Base-by-base conservation (phyloP, 2,113 vertebrate species). In the Turdus rufiventris region DNA sequence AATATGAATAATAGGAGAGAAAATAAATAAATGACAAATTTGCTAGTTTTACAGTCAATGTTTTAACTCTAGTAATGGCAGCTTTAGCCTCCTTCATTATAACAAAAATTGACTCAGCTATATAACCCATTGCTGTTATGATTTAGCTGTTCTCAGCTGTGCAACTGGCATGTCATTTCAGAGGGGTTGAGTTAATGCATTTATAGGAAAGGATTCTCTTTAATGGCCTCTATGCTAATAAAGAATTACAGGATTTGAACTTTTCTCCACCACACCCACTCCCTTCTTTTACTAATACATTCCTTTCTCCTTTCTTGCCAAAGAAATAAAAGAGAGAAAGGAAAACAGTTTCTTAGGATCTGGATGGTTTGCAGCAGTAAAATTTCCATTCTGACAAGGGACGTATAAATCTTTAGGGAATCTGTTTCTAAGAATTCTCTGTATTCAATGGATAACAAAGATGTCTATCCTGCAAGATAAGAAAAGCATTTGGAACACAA, bases 1-100 rank as follows among this genome's bases (percentile, higher is more conserved):
- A 96, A 90, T 81, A 91, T 80, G 76, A 96, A 71, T 93, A 81
- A 89, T 36, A 92, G 34, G 21, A 58, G 14, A 93, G 29, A 71
- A 70, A 77, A 83, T 56, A 0, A 88, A 87, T 80, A 91, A 95
- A 89, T 90, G 3, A 68, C n/a, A 88, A 45, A 21, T 67, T 54
- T 65, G 10, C 8, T 75, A 82, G 84, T 96, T 95, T 85, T 91
- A 20, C 24, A 61, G 21, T 33, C 54, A 43, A 14, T 70, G 25
- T 79, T 87, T 89, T 91, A 73, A 57, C 24, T 75, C 24, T 65
- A 16, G 23, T 54, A 78, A 65, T 38, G 25, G 26, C 56, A 86
- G 17, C 2, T 85, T 91, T 73, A 88, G 4, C 14, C 4, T 80
- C 63, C 71, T 38, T 21, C 19, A 24, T 58, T 90, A 48, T 11